Base-by-base conservation (phyloP, 2,797 vertebrate genomes). In the Sebastes reedi region DNA sequence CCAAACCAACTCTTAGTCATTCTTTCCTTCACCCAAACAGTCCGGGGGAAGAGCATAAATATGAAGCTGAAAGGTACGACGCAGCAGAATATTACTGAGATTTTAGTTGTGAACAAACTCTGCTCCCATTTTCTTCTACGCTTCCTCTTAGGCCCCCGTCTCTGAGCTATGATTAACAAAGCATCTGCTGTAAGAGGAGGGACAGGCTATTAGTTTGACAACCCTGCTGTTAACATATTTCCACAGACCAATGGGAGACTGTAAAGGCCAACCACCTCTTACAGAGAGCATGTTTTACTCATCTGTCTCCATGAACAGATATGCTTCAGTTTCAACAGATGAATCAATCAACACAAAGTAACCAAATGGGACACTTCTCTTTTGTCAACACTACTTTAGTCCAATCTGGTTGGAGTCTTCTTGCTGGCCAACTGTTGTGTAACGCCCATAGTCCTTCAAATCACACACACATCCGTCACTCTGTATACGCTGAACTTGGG, bases 121-220 rank as follows among this genome's bases (percentile, higher is more conserved):
- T 5, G 20, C 75, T 73, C 39, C 22, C 30, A 50, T 79, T 82
- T 79, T 71, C 65, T 54, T 86, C 8, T 22, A 36, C 59, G 25
- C 6, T 77, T 81, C 80, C 72, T 60, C 67, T 70, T 18, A 39
- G 55, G 72, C 77, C 67, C 4, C 32, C 13, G 25, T 82, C 62
- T 71, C 73, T 70, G 64, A 78, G 56, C 85, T 82, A 81, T 90
- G 86, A 90, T 90, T 87, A 84, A 84, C 77, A 91, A 91, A 93
- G 90, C 83, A 87, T 90, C 80, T 91, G 91, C 79, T 70, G 67
- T 5, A 67, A 80, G 74, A 77, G 67, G 73, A 72, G 77, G 77
- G 62, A 66, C 36, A 25, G 76, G 24, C 78, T 68, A 78, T 81
- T 84, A 78, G 70, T 68, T 73, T 75, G 74, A 86, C 73, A 83